Evolutionary conservation across 1,140 invertebrate species (phyloP).

Genomic region (Orius insidiosus): DNA sequence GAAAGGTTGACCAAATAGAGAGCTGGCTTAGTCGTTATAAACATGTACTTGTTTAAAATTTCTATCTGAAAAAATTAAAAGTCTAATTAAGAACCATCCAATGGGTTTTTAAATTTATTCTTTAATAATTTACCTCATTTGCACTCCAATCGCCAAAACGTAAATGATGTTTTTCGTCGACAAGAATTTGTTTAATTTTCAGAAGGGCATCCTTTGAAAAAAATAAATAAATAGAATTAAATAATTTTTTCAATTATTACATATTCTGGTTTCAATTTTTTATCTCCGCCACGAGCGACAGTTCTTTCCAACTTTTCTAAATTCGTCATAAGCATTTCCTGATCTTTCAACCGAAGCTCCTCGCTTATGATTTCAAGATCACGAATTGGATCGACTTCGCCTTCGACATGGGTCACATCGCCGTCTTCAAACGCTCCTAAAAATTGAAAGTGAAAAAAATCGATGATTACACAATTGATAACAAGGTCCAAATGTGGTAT

Average conservation of each 20-base stretch:
- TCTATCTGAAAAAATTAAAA: constrained; percentile 64
- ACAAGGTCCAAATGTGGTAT: not conserved
- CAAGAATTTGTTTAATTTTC: constrained; percentile 71
- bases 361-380: constrained; percentile 95
- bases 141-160: constrained; percentile 84
- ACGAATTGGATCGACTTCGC: constrained; percentile 90
- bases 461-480: not conserved
- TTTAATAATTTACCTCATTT: constrained; percentile 24
- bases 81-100: constrained; percentile 6
- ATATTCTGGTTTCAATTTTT: constrained; percentile 88
- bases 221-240: too few relatives aligned
- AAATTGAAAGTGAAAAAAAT: not conserved
- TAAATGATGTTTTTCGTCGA: constrained; percentile 84
- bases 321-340: constrained; percentile 60
- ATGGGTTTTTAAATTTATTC: too few relatives aligned
- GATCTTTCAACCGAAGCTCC: constrained; percentile 87
- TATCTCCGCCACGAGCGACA: constrained; percentile 80
- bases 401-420: constrained; percentile 95
- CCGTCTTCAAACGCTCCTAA: constrained; percentile 94
- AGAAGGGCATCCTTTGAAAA: constrained; percentile 59
- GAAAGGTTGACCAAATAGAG: constrained; percentile 96
- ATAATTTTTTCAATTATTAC: too few relatives aligned
- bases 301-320: constrained; percentile 78
- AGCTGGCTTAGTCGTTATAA: constrained; percentile 95
- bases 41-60: constrained; percentile 87